Conservation (phyloP, 1,140 invertebrate genomes). For the Neodiprion fabricii region DNA sequence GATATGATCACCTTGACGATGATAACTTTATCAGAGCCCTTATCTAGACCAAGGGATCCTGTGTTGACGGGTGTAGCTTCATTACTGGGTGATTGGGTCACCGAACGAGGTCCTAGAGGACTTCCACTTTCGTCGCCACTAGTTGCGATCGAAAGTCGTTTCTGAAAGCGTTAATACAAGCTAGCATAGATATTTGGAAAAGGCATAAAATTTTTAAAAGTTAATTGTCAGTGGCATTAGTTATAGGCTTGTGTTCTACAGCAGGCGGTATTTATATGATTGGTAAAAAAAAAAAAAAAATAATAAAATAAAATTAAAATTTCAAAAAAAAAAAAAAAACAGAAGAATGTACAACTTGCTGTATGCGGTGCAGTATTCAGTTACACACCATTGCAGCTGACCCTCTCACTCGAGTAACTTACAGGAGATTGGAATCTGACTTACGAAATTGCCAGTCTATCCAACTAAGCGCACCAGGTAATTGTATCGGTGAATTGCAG, state of each 20-base stretch:
- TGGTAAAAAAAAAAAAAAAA: background rate
- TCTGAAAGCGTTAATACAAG: slow-evolving; percentile 44
- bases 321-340: background rate
- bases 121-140: slow-evolving; percentile 65
- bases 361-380: too few species aligned
- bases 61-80: slow-evolving; percentile 51
- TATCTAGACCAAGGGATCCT: slow-evolving; percentile 53
- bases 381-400: too few species aligned
- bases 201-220: background rate
- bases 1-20: slow-evolving; percentile 61
- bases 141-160: slow-evolving; percentile 67
- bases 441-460: too few species aligned
- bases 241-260: slow-evolving; percentile 3
- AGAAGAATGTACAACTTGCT: background rate
- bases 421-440: too few species aligned
- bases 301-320: background rate
- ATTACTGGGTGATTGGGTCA: slow-evolving; percentile 56
- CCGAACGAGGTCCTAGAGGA: slow-evolving; percentile 53
- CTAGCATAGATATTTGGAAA: background rate
- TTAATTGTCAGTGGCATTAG: background rate
- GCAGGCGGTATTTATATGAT: background rate
- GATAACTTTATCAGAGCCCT: slow-evolving; percentile 61
- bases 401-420: too few species aligned
- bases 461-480: too few species aligned
- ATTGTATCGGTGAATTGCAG: too few species aligned